Percentiles rank a stretch among this genome's conserved stretches.
These are phyloP conservation scores for Phrynosoma blainvillii DNA, from an alignment of 2,113 vertebrate genomes.

Conservation along the genomic window DNA sequence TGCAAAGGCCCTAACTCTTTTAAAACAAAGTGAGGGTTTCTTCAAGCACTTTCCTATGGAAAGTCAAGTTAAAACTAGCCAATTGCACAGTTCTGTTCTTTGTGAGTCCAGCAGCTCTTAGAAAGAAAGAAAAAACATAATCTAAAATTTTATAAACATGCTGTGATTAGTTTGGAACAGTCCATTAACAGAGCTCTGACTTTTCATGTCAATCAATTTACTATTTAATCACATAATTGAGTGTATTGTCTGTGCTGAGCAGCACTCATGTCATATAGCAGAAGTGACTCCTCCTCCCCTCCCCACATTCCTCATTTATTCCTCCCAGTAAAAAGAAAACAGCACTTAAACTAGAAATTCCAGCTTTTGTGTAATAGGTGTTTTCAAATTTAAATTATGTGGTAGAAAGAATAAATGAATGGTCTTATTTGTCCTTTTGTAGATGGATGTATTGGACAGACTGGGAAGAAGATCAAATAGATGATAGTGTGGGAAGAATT, in stretches of 20 bases:
- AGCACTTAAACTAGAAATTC: not conserved
- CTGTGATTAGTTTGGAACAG: conserved; percentile 38
- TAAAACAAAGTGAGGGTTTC: not conserved
- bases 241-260: conserved; percentile 19
- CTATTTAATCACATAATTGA: conserved; percentile 38
- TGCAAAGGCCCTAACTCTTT: conserved; percentile 16
- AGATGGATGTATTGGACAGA: conserved; percentile 99
- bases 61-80: conserved; percentile 58
- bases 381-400: not conserved
- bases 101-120: conserved; percentile 37
- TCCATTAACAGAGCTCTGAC: conserved; percentile 29
- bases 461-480: conserved; percentile 98
- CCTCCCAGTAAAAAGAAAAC: not conserved
- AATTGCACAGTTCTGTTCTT: conserved; percentile 50
- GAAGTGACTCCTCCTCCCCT: not conserved
- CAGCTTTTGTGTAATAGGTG: not conserved
- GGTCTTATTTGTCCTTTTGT: conserved; percentile 56
- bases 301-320: not conserved
- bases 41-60: conserved; percentile 50
- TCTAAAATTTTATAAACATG: conserved; percentile 42
- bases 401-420: conserved; percentile 36
- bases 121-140: conserved; percentile 19
- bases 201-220: conserved; percentile 6
- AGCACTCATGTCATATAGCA: conserved; percentile 4
- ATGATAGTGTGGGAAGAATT: conserved; percentile 95